Evolutionary conservation across 2,113 vertebrate species (phyloP), one percentile per base, ranked within the genome.

Genomic region (cat (Felis catus)): DNA sequence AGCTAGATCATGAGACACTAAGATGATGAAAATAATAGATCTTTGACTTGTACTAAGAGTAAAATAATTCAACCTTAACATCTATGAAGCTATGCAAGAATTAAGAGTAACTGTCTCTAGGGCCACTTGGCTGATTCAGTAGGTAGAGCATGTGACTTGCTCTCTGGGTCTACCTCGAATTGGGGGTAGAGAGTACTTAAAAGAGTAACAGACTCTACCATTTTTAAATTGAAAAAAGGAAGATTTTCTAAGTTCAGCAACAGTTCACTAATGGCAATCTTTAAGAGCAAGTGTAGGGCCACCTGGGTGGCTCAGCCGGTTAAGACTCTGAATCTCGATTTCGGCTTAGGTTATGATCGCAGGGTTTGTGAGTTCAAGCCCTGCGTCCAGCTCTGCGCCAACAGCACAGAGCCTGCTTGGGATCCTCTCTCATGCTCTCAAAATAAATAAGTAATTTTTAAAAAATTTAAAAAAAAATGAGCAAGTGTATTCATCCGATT

Each of bases 41-140:
- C 66, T 78, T 25, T 76, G 36, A 78, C 6, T 51, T 65, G 31
- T 45, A 63, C 36, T 80, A 29, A 39, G n/a, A 74, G 16, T 21
- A 94, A 96, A 96, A 91, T 48, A 88, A 95, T 48, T 81, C 11
- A 93, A 80, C 21, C 80, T 91, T 27, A 58, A 48, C 36, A 92
- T 89, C 8, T 25, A 82, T 3, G 45, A 85, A 91, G 68, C 80
- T 39, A 65, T 23, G 0, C 1, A 88, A 82, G 39, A 94, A 51
- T 74, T 53, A 93, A 95, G 48, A 93, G 33, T 41, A 81, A 70
- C 25, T 63, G 58, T 51, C 31, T 6, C 27, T 61, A 68, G 25
- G 12, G 71, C 3, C 73, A 74, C 73, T 25, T 45, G 39, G 73
- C 39, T 29, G 23, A 41, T 14, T 74, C 36, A 74, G 23, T 45